A percentile compares a stretch with the other conserved stretches of the same genome.
phyloP scores from a whole-genome alignment of 2,888 invertebrate species.

The Trachelus iudaicus region DNA sequence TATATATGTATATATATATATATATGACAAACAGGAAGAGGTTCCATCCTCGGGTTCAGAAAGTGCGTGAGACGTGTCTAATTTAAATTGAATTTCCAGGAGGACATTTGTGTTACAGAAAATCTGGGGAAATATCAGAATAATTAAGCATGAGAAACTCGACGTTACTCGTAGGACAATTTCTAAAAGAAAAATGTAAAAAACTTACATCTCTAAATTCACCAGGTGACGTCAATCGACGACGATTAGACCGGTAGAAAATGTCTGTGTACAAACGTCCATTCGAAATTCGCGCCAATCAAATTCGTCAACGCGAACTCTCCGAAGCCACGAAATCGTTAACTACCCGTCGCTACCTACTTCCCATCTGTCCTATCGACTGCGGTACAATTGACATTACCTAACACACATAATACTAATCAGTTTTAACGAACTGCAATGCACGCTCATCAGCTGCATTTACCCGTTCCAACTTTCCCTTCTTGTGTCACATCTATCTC shows the following conservation, averaged over 20 bases:
- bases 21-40: neutral
- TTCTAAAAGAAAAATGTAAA: neutral
- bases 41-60: neutral
- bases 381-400: constrained; percentile 37
- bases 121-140: neutral
- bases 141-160: neutral
- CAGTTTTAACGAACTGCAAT: constrained; percentile 42
- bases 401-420: constrained; percentile 46
- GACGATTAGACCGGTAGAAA: neutral
- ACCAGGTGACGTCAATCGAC: neutral
- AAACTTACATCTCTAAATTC: neutral
- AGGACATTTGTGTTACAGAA: neutral
- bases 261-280: neutral
- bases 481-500: neutral
- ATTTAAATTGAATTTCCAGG: neutral
- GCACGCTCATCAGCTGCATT: constrained; percentile 16
- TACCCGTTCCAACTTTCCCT: neutral
- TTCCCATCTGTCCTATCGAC: constrained; percentile 24
- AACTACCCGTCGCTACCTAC: constrained; percentile 23
- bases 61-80: neutral
- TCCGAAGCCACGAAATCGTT: constrained; percentile 31
- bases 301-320: neutral
- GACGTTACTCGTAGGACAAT: neutral
- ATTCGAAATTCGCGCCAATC: neutral
- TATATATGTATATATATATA: neutral